Evolutionary conservation across 2,888 invertebrate species (phyloP), one percentile per base, ranked within the genome.

Genomic region (Amiota minor): DNA sequence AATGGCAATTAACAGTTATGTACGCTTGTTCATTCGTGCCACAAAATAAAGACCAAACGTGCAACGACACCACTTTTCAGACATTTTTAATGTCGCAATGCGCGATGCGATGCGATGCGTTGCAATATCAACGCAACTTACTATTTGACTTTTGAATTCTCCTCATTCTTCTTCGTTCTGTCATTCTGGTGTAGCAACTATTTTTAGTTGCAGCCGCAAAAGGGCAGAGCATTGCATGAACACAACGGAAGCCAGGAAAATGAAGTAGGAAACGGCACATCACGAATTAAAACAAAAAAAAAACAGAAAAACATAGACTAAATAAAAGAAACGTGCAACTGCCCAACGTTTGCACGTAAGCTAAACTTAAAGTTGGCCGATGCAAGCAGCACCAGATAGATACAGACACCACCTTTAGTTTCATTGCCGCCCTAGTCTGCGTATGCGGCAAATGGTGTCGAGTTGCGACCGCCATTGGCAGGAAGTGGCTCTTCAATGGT

Each of bases 1-100:
- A 86, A 84, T 82, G 79, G 82, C 86, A 85, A 84, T 86, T 85
- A 85, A 85, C 85, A 81, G 85, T 85, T 85, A 85, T 82, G 85
- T 81, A 84, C 82, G 83, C 81, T 59, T 56, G 46, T 20, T 59
- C 20, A 16, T 59, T 59, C 59, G 16, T 59, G 16, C 20, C 20
- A 35, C 35, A 35, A 35, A 35, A 35, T 35, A 35, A 35, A 35
- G 35, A 35, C 2, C 35, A 35, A 35, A 35, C 35, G 35, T 35
- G 35, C 35, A 35, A 35, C 35, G 35, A 35, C 35, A 8, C 35
- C 35, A 35, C 35, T 35, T 85, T 81, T 83, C 81, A 85, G 77
- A 78, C 78, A 78, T 77, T 78, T 78, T 78, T 78, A 78, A 77
- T 77, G 78, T 74, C 59, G 14, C 73, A 16, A 76, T 75, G 79